Percentiles rank a stretch among this genome's conserved stretches.
Evolutionary conservation across 2,113 vertebrate species (phyloP).

Genomic region (Trematomus loennbergii): DNA sequence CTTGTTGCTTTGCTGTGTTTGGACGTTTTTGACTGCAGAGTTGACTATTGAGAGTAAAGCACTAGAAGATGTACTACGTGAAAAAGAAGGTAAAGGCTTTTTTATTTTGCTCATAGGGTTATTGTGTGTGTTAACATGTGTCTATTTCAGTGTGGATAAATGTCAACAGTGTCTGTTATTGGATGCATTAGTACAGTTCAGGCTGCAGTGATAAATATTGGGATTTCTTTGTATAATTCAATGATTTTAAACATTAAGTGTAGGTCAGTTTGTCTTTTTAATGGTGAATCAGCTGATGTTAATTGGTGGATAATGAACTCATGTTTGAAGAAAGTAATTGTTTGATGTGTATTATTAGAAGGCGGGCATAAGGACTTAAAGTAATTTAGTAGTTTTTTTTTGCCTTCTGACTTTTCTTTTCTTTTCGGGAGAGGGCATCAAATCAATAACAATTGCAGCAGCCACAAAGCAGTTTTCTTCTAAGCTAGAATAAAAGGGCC

Average conservation of each 20-base stretch:
- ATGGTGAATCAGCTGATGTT: conserved; percentile 5
- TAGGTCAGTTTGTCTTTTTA: background rate
- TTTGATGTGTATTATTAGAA: conserved; percentile 11
- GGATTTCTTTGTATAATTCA: background rate
- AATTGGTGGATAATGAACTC: background rate
- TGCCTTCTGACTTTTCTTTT: background rate
- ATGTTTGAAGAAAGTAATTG: background rate
- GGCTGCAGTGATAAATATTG: background rate
- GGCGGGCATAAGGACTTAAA: background rate
- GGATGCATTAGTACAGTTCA: background rate
- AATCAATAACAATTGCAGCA: background rate
- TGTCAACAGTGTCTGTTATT: conserved; percentile 11
- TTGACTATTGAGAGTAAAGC: conserved; percentile 58
- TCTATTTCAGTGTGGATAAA: background rate
- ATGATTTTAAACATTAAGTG: background rate
- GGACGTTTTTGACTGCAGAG: conserved; percentile 64
- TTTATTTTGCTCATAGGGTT: conserved; percentile 20
- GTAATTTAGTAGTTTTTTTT: background rate
- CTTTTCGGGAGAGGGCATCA: too few relatives aligned
- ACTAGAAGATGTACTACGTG: conserved; percentile 84
- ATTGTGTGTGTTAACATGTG: conserved; percentile 15
- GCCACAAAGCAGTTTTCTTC: conserved; percentile 2
- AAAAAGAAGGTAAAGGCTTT: conserved; percentile 83
- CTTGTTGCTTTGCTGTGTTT: conserved; percentile 44
- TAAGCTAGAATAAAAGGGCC: conserved; percentile 4